Conservation (phyloP, 1,140 invertebrate species). For the Teleopsis dalmanni region DNA sequence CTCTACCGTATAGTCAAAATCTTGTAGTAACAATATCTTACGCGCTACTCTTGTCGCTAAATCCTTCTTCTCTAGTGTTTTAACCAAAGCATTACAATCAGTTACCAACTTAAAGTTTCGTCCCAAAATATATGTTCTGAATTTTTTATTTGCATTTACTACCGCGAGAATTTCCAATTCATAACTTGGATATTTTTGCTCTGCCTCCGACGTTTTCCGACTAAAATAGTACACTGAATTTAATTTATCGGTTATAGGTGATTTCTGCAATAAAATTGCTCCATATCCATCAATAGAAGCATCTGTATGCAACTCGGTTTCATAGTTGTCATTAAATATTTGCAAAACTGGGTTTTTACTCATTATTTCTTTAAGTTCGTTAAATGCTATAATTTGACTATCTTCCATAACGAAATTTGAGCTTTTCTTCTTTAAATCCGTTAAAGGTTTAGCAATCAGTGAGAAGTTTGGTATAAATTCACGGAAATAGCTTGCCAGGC, state of each 20-base stretch:
- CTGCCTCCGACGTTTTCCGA: slow-evolving; percentile 22
- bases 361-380: slow-evolving; percentile 16
- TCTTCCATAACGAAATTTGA: neutral
- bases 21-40: slow-evolving; percentile 13
- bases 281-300: slow-evolving; percentile 30
- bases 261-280: slow-evolving; percentile 24
- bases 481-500: slow-evolving; percentile 11
- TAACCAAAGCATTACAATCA: slow-evolving; percentile 19
- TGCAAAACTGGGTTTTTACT: slow-evolving; percentile 14
- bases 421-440: slow-evolving; percentile 2
- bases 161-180: slow-evolving; percentile 27
- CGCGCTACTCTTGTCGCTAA: slow-evolving; percentile 12
- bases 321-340: slow-evolving; percentile 11
- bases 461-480: slow-evolving; percentile 19
- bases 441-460: slow-evolving; percentile 1
- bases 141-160: slow-evolving; percentile 21
- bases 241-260: slow-evolving; percentile 16
- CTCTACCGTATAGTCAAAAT: slow-evolving; percentile 14
- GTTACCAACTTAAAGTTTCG: slow-evolving; percentile 39
- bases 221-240: slow-evolving; percentile 33
- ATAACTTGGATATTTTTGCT: slow-evolving; percentile 27
- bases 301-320: slow-evolving; percentile 24
- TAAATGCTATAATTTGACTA: slow-evolving; percentile 9
- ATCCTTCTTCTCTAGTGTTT: slow-evolving; percentile 12
- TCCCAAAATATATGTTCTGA: slow-evolving; percentile 41